Evolutionary conservation across 2,797 vertebrate genomes (phyloP), one percentile per base, ranked within the genome.

Genomic region (Steatocranus sp.): DNA sequence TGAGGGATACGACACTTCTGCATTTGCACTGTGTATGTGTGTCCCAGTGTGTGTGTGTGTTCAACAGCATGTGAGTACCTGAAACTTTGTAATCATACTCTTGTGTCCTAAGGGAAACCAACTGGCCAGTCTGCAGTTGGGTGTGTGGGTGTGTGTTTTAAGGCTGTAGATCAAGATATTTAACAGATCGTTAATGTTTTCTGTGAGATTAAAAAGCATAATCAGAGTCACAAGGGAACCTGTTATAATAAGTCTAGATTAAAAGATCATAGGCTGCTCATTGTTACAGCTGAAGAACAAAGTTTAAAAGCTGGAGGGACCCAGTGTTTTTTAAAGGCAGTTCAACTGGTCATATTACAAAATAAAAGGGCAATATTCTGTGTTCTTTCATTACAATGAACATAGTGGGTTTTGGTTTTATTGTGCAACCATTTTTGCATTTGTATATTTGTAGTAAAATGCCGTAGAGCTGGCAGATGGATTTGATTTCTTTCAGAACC

Each of bases 161-260:
- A 56, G 88, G 82, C 75, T 41, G 53, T 20, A 83, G 76, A 78
- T 91, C 81, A 82, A 82, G 41, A 51, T 82, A 38, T 90, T 93
- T 80, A 88, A 78, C 80, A 86, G 85, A 89, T 88, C 79, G 78
- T 78, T 90, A 87, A 83, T 80, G 80, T 92, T 92, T 91, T 91
- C 79, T 23, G 8, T 76, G 80, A 87, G 91, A 91, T 93, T 91
- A 91, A 82, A 82, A 79, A 81, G 58, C 66, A 38, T 90, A 89
- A 93, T 89, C 84, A 1, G 78, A 82, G 85, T 92, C 93, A 92
- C 38, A 41, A 76, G 90, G 87, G 76, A 83, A 78, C 81, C 58
- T 81, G 79, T 84, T 88, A 88, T 78, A 89, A 61, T 86, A 7
- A 7, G 88, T 93, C 89, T 92, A 91, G 89, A 91, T 88, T 78